These are phyloP conservation scores for Lates calcarifer DNA, from an alignment of 2,113 vertebrate genomes.

Conservation along the genomic window DNA sequence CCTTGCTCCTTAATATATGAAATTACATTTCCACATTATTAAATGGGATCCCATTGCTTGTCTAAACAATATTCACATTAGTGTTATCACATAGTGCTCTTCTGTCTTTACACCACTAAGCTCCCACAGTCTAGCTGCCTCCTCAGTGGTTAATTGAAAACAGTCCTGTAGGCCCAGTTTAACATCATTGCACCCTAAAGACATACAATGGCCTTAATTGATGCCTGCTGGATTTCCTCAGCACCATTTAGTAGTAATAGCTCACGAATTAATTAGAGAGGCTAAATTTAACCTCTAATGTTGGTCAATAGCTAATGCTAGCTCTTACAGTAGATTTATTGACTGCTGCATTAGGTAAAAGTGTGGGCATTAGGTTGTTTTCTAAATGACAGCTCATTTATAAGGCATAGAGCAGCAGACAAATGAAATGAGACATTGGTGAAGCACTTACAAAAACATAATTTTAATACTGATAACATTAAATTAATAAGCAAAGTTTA, in stretches of 20 bases:
- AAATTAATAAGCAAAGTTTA: background rate
- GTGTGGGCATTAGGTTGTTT: background rate
- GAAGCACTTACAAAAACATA: background rate
- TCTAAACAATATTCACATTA: background rate
- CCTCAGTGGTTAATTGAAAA: slow-evolving; percentile 39
- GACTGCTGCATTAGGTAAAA: background rate
- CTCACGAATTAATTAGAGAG: slow-evolving; percentile 36
- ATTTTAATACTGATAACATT: background rate
- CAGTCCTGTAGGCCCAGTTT: slow-evolving; percentile 26
- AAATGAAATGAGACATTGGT: background rate
- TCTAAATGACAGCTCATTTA: slow-evolving; percentile 13
- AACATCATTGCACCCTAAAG: slow-evolving; percentile 38
- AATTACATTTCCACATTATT: background rate
- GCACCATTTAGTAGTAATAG: background rate
- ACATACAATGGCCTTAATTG: slow-evolving; percentile 39
- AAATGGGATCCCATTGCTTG: background rate
- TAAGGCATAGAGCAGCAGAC: background rate
- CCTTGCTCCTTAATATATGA: background rate
- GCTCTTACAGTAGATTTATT: slow-evolving; percentile 1
- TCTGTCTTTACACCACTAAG: background rate
- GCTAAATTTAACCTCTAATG: slow-evolving; percentile 24
- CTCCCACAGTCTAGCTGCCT: background rate
- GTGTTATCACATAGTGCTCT: background rate
- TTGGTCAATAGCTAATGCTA: slow-evolving; percentile 5
- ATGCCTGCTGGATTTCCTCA: slow-evolving; percentile 28